These are phyloP conservation scores for Gnatocerus cornutus DNA, from an alignment of 2,888 invertebrate species.

Conservation along the genomic window DNA sequence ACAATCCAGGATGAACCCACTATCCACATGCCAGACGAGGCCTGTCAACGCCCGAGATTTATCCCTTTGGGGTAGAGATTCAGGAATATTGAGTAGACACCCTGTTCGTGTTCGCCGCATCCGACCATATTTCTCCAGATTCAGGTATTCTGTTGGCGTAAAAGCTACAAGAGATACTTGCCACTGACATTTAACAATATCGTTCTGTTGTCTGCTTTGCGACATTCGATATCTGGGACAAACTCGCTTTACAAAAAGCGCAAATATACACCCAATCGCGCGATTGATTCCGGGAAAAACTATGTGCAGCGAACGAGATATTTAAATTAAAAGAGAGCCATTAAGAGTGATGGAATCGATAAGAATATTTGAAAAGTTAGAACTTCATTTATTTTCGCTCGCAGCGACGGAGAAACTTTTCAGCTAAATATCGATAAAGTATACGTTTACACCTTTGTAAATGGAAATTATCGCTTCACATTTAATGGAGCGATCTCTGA, in stretches of 20 bases:
- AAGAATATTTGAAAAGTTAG: slow-evolving; percentile 26
- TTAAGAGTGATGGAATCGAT: slow-evolving; percentile 23
- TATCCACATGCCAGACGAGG: slow-evolving; percentile 54
- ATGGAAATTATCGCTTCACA: background rate
- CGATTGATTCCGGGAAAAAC: background rate
- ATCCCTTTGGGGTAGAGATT: slow-evolving; percentile 55
- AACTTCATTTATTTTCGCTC: slow-evolving; percentile 7
- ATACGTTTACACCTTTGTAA: slow-evolving; percentile 5
- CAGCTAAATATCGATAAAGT: background rate
- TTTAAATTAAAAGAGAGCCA: slow-evolving; percentile 22
- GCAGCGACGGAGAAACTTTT: slow-evolving; percentile 1
- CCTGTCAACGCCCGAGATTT: slow-evolving; percentile 58
- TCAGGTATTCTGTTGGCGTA: slow-evolving; percentile 37
- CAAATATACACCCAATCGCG: background rate
- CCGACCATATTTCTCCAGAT: slow-evolving; percentile 40
- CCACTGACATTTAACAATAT: slow-evolving; percentile 44
- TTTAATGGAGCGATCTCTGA: background rate
- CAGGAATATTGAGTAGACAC: slow-evolving; percentile 56
- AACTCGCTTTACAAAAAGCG: slow-evolving; percentile 2
- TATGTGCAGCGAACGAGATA: slow-evolving; percentile 10
- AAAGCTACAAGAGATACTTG: slow-evolving; percentile 31
- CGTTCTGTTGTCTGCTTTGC: slow-evolving; percentile 34
- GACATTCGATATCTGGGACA: slow-evolving; percentile 16
- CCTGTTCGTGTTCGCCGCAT: slow-evolving; percentile 40
- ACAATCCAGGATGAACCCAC: slow-evolving; percentile 52